phyloP scores from a whole-genome alignment of 2,113 vertebrate species.

The Riparia riparia region DNA sequence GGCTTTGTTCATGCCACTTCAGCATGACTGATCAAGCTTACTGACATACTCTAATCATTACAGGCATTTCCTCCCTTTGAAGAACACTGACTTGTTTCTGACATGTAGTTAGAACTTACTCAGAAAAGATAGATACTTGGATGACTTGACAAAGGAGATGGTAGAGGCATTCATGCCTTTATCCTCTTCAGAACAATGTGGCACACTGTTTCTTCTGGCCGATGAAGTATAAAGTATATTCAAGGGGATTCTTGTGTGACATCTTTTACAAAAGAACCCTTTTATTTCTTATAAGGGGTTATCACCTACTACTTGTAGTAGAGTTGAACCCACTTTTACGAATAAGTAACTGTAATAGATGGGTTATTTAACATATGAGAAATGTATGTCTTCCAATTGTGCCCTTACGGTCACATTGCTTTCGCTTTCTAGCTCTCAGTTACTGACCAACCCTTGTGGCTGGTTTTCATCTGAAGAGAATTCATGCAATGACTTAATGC shows the following conservation, averaged over 20 bases:
- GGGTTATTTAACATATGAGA: not conserved
- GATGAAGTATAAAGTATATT: not conserved
- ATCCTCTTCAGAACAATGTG: not conserved
- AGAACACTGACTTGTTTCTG: not conserved
- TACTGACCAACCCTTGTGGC: not conserved
- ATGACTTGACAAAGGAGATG: not conserved
- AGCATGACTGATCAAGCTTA: not conserved
- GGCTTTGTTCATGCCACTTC: not conserved
- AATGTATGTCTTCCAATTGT: not conserved
- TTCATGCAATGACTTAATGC: not conserved
- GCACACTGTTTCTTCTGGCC: not conserved
- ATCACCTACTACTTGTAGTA: not conserved
- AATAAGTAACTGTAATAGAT: not conserved
- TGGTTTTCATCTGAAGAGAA: conserved; percentile 6
- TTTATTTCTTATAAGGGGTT: not conserved
- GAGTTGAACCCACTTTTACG: not conserved
- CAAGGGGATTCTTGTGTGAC: not conserved
- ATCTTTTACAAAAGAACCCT: not conserved
- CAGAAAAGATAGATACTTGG: not conserved
- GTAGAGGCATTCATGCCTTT: not conserved
- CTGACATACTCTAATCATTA: not conserved
- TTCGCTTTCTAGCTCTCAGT: not conserved
- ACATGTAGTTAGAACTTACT: not conserved
- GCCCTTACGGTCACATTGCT: not conserved
- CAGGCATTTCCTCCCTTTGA: not conserved